These are phyloP conservation scores for Spondyliosoma cantharus DNA, from an alignment of 2,797 vertebrate genomes.

Conservation along the genomic window DNA sequence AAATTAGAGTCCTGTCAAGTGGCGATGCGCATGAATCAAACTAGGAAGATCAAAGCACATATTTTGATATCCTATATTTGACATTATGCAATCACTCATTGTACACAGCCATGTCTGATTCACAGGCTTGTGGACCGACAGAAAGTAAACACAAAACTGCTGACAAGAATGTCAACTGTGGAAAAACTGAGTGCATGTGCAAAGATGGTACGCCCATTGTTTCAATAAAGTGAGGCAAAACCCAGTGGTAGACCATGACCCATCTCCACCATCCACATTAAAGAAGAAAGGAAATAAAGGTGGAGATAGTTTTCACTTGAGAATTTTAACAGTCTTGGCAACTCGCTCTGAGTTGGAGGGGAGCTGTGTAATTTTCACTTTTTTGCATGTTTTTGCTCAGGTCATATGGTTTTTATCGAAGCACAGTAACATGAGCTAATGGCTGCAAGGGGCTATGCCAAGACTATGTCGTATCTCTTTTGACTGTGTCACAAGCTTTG, in stretches of 20 bases:
- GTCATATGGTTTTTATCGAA: constrained; percentile 80
- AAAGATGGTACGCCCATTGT: constrained; percentile 46
- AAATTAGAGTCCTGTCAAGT: constrained; percentile 16
- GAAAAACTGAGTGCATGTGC: constrained; percentile 66
- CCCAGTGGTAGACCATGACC: constrained; percentile 24
- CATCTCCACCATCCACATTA: constrained; percentile 41
- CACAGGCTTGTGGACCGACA: constrained; percentile 39
- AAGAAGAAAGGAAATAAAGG: constrained; percentile 57
- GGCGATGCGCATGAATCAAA: constrained; percentile 1
- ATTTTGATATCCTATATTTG: constrained; percentile 38
- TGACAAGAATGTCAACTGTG: constrained; percentile 67
- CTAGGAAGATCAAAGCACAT: constrained; percentile 4
- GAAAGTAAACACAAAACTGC: constrained; percentile 67
- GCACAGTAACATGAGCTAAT: constrained; percentile 77
- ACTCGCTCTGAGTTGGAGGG: constrained; percentile 53
- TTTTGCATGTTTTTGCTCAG: constrained; percentile 44
- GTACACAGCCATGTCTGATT: constrained; percentile 39
- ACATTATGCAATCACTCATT: constrained; percentile 42
- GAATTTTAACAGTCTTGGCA: constrained; percentile 65
- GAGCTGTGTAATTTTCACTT: constrained; percentile 59
- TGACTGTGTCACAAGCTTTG: constrained; percentile 46
- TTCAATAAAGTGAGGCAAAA: constrained; percentile 50
- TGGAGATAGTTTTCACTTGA: constrained; percentile 68
- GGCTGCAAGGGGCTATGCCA: constrained; percentile 59
- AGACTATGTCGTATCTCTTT: constrained; percentile 60